Evolutionary conservation across 2,888 invertebrate species (phyloP).

Genomic region (Plusia festucae): DNA sequence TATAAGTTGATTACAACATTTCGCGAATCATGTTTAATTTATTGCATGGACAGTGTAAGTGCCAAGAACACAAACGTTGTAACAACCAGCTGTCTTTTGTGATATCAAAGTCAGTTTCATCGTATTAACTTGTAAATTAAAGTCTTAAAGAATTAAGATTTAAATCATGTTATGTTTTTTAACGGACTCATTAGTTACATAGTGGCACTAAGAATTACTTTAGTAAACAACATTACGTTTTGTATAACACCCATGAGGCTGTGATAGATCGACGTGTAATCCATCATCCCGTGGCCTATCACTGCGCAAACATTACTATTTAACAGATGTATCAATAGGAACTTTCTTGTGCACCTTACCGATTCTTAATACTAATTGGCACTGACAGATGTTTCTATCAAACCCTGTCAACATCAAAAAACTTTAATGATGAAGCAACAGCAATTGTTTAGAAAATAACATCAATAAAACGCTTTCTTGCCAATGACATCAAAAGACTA

Average conservation of each 20-base stretch:
- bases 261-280: conserved; percentile 29
- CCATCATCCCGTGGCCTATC: conserved; percentile 33
- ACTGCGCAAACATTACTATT: conserved; percentile 38
- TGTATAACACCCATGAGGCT: conserved; percentile 24
- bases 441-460: conserved; percentile 54
- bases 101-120: conserved; percentile 26
- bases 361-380: conserved; percentile 55
- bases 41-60: conserved; percentile 48
- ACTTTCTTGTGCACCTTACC: conserved; percentile 51
- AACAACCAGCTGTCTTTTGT: conserved; percentile 48
- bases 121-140: conserved; percentile 37
- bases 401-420: conserved; percentile 43
- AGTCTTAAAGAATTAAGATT: conserved; percentile 28
- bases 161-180: conserved; percentile 32
- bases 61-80: conserved; percentile 54
- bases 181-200: conserved; percentile 14
- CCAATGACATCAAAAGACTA: conserved; percentile 45
- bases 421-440: conserved; percentile 41
- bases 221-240: conserved; percentile 20
- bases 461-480: conserved; percentile 42
- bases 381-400: conserved; percentile 55
- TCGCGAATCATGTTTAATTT: conserved; percentile 60
- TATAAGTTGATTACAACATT: conserved; percentile 59
- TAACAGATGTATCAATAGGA: conserved; percentile 36
- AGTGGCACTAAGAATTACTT: conserved; percentile 3